Conservation (phyloP, 2,888 invertebrate species). For the Archaeoteleia sp. region DNA sequence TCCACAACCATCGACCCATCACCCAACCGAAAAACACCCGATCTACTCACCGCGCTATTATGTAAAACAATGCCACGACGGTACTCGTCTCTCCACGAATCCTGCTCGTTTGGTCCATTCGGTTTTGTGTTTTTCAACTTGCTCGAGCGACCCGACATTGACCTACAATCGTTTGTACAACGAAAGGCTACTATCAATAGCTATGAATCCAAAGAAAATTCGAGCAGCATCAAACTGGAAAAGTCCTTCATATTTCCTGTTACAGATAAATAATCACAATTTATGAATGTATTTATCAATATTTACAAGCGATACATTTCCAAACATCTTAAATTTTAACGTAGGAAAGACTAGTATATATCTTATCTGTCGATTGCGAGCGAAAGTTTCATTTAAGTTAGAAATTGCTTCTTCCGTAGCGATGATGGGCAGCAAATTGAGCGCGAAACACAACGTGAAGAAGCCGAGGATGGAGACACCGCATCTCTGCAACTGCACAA, state of each 20-base stretch:
- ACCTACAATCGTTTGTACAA: constrained; percentile 10
- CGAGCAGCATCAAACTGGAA: constrained; percentile 16
- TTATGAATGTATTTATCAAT: constrained; percentile 41
- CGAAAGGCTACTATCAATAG: neutral
- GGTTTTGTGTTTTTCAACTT: too few species aligned
- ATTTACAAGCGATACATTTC: constrained; percentile 42
- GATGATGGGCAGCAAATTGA: constrained; percentile 75
- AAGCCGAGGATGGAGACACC: constrained; percentile 56
- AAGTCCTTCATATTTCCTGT: constrained; percentile 13
- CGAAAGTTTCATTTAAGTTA: constrained; percentile 74
- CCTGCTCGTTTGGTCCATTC: too few species aligned
- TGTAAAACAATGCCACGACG: constrained; percentile 18
- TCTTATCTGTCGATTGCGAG: constrained; percentile 56
- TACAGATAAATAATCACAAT: constrained; percentile 33
- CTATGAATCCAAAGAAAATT: constrained; percentile 7
- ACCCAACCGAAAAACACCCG: constrained; percentile 49
- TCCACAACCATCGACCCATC: constrained; percentile 51
- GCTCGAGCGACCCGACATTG: too few species aligned
- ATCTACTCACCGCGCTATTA: constrained; percentile 54
- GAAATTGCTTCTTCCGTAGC: constrained; percentile 76
- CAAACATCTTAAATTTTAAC: constrained; percentile 35
- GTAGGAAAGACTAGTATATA: constrained; percentile 46
- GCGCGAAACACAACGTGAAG: constrained; percentile 71
- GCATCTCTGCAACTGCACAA: constrained; percentile 37
- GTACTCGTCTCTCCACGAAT: constrained; percentile 24